These are phyloP conservation scores for Sphaerodactylus townsendi DNA, from an alignment of 2,113 vertebrate genomes.

Conservation along the genomic window DNA sequence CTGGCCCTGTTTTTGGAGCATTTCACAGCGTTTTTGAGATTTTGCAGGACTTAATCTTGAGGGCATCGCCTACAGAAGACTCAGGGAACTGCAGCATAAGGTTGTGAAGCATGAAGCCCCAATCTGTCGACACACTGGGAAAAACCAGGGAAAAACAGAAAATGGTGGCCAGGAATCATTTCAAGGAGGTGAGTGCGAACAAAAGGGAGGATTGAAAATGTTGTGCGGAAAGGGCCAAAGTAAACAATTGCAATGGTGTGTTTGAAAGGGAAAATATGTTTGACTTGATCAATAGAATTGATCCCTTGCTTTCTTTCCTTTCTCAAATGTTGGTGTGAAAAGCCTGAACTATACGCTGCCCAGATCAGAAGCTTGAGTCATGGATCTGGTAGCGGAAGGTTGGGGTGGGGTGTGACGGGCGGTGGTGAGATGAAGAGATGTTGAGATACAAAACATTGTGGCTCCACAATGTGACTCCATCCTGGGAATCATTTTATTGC, in stretches of 20 bases:
- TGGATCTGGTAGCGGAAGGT: not conserved
- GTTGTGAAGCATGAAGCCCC: too few species aligned
- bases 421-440: not conserved
- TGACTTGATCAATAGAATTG: not conserved
- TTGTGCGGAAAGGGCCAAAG: too few species aligned
- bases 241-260: not conserved
- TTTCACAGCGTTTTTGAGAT: too few species aligned
- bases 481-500: not conserved
- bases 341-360: not conserved
- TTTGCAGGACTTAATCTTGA: too few species aligned
- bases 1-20: too few species aligned
- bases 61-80: too few species aligned
- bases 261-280: not conserved
- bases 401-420: not conserved
- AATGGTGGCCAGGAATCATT: too few species aligned
- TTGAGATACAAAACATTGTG: not conserved
- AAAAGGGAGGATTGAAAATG: too few species aligned
- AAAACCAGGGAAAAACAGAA: too few species aligned
- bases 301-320: not conserved
- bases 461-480: not conserved
- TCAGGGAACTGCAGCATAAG: too few species aligned
- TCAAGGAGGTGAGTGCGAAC: too few species aligned
- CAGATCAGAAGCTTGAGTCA: not conserved
- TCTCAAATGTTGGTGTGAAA: not conserved
- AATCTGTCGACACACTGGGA: too few species aligned